A percentile compares a stretch with the other conserved stretches of the same genome.
phyloP scores from a whole-genome alignment of 1,140 invertebrate species.

The Spodoptera frugiperda region DNA sequence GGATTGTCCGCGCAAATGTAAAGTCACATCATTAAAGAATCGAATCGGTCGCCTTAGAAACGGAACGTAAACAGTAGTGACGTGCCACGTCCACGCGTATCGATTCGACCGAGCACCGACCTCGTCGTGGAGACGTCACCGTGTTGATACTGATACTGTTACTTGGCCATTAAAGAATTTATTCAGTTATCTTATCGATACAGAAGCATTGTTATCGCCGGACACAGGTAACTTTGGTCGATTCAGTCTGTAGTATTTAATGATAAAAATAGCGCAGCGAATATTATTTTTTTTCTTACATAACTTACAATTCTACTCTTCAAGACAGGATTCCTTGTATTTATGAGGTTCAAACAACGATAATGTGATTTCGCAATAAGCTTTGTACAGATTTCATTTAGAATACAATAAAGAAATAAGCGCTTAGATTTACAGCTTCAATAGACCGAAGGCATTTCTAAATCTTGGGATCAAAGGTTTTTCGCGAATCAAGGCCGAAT shows the following conservation, averaged over 20 bases:
- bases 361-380: too few relatives aligned
- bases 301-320: too few relatives aligned
- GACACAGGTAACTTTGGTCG: conserved; percentile 5
- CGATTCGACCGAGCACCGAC: conserved; percentile 69
- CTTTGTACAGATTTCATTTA: neutral
- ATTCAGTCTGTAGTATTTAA: neutral
- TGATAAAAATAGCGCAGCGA: too few relatives aligned
- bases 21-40: conserved; percentile 58
- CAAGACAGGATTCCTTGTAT: neutral
- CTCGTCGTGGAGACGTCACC: conserved; percentile 59
- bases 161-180: conserved; percentile 36
- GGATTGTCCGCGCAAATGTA: conserved; percentile 26
- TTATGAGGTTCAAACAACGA: neutral
- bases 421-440: conserved; percentile 1
- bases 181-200: conserved; percentile 32
- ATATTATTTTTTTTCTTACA: too few relatives aligned
- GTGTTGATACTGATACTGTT: conserved; percentile 37
- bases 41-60: conserved; percentile 76
- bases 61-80: conserved; percentile 75
- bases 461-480: conserved; percentile 23
- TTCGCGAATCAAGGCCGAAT: neutral
- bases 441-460: neutral
- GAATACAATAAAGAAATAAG: conserved; percentile 20
- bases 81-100: conserved; percentile 65
- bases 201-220: conserved; percentile 15